Conservation (phyloP, 2,888 invertebrate genomes). For the Abrostola tripartita region DNA sequence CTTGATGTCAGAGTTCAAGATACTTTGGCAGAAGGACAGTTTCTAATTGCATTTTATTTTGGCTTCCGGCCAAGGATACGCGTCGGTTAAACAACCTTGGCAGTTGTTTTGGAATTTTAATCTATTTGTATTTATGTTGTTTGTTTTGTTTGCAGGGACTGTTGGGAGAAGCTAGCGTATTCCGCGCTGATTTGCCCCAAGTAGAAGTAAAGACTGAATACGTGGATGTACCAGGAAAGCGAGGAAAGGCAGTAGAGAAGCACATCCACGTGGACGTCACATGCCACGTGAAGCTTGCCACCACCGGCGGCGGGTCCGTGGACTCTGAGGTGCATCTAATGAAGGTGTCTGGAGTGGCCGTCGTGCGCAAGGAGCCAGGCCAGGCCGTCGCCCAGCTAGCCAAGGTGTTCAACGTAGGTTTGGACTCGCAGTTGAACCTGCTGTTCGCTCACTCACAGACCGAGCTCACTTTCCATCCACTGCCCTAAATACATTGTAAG, state of each 20-base stretch:
- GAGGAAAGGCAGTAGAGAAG: constrained; percentile 88
- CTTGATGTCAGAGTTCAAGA: constrained; percentile 62
- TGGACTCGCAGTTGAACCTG: constrained; percentile 91
- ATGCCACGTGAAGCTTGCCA: constrained; percentile 90
- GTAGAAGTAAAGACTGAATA: constrained; percentile 90
- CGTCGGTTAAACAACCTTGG: constrained; percentile 59
- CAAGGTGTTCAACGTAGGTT: constrained; percentile 90
- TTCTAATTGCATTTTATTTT: constrained; percentile 64
- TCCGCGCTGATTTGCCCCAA: constrained; percentile 91
- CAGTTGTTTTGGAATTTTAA: constrained; percentile 49
- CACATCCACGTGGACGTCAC: constrained; percentile 91
- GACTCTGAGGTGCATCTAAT: constrained; percentile 89
- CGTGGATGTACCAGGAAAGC: constrained; percentile 85
- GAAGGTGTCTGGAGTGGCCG: constrained; percentile 91
- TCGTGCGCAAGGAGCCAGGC: constrained; percentile 89
- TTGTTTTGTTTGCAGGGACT: constrained; percentile 74
- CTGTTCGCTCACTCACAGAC: constrained; percentile 90
- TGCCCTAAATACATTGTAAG: constrained; percentile 74
- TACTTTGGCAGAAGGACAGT: constrained; percentile 66
- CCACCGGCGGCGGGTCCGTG: constrained; percentile 88
- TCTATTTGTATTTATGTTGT: constrained; percentile 54
- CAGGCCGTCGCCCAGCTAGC: constrained; percentile 86
- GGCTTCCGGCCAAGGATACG: constrained; percentile 63
- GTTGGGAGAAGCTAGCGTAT: constrained; percentile 90
- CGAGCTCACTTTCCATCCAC: constrained; percentile 90